Percentiles rank a stretch among this genome's conserved stretches.
Conservation (phyloP, 1,140 invertebrate species). For the Neuroterus valhalla region DNA sequence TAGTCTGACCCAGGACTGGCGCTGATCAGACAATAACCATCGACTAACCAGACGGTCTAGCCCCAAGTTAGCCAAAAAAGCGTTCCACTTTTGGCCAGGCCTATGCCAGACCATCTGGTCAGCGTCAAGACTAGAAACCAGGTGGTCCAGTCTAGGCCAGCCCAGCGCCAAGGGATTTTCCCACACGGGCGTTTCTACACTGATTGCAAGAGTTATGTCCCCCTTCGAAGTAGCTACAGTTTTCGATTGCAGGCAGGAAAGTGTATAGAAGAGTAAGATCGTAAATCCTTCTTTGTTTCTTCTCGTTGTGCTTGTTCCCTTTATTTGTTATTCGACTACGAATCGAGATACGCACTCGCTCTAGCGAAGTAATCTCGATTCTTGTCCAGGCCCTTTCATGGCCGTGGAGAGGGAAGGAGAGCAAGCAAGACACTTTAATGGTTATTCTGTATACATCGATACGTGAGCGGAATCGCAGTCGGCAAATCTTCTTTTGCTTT, state of each 20-base stretch:
- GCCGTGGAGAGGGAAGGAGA: constrained; percentile 46
- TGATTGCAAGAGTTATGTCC: too few relatives aligned
- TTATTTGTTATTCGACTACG: constrained; percentile 34
- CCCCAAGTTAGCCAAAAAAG: too few relatives aligned
- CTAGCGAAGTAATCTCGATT: constrained; percentile 38
- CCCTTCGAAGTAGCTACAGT: not conserved
- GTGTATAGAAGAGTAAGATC: constrained; percentile 40
- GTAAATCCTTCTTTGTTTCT: constrained; percentile 42
- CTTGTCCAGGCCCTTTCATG: constrained; percentile 37
- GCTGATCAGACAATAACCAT: too few relatives aligned
- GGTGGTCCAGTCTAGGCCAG: too few relatives aligned
- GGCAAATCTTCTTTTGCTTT: constrained; percentile 48
- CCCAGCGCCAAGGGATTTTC: too few relatives aligned
- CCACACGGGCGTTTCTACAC: too few relatives aligned
- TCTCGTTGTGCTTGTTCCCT: constrained; percentile 37
- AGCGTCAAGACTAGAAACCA: too few relatives aligned
- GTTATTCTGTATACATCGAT: constrained; percentile 45
- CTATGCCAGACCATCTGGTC: too few relatives aligned
- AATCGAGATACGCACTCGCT: constrained; percentile 35
- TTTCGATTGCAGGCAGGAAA: not conserved
- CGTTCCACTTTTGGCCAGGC: too few relatives aligned
- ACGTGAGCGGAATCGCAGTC: constrained; percentile 54
- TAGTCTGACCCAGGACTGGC: too few relatives aligned
- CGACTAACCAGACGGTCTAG: too few relatives aligned
- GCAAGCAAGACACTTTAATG: constrained; percentile 42